These are phyloP conservation scores for Sipha flava DNA, from an alignment of 1,140 invertebrate species.

Conservation along the genomic window DNA sequence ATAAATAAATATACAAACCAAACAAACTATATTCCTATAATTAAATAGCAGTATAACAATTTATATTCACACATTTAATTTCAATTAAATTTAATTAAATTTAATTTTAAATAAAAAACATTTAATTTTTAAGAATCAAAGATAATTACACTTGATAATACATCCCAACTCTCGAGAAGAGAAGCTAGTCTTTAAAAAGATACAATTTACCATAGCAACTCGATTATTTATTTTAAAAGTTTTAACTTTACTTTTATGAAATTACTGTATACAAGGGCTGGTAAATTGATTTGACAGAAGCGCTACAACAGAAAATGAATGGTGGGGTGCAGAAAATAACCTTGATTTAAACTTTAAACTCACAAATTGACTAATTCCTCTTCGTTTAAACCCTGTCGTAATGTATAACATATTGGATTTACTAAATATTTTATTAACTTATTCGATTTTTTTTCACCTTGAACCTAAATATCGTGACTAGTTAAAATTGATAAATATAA, in stretches of 20 bases:
- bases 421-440: not conserved
- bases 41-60: no score
- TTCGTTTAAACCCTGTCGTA: not conserved
- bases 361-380: not conserved
- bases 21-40: no score
- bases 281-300: not conserved
- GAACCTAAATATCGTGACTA: not conserved
- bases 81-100: no score
- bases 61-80: no score
- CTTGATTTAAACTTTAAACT: not conserved
- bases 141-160: not conserved
- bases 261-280: not conserved
- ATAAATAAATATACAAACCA: no score
- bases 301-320: not conserved
- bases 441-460: not conserved
- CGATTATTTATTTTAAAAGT: not conserved
- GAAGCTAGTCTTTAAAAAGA: not conserved
- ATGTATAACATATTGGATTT: conserved; percentile 5
- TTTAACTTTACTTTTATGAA: not conserved
- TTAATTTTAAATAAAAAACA: no score
- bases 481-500: not conserved
- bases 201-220: not conserved
- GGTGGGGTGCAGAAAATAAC: not conserved
- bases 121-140: no score
- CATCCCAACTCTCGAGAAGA: not conserved